Evolutionary conservation across 2,888 invertebrate species (phyloP), one percentile per base, ranked within the genome.

Genomic region (Phragmatobia fuliginosa): DNA sequence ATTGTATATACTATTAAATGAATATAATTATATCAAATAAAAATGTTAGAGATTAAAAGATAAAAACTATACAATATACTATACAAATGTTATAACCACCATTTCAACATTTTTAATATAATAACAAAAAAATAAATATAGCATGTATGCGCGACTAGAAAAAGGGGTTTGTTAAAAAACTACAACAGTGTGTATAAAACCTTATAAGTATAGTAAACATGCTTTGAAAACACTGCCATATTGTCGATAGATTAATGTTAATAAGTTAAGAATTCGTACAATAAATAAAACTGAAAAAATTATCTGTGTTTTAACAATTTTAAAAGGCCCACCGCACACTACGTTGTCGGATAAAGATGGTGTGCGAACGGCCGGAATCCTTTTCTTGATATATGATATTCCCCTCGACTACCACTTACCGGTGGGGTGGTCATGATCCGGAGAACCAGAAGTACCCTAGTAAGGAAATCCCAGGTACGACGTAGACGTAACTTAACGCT

Each of bases 171-270:
- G 32, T 45, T 21, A 16, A n/a, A 63, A 32, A 59, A 31, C 18
- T 32, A 11, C 25, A 25, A 31, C n/a, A 31, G 52, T 52, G 66
- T 62, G 64, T 59, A 62, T 63, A 70, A 72, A 72, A 31, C 36
- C 64, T 16, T 56, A 25, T 72, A 60, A 79, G 69, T 76, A 71
- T 62, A 71, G 68, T 73, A 61, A 71, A 65, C 18, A 75, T 74
- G 72, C 72, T 75, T 83, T 75, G 75, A 81, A 73, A 88, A 85
- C 94, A 94, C 94, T 94, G 94, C 94, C 94, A 93, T 88, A 83
- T 64, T 92, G 90, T 94, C 93, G 93, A 92, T 93, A 93, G 87
- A 87, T 83, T 89, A 84, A 84, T 84, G 79, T 76, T 85, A 83
- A 79, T 76, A 81, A 81, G 77, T 78, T 81, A 82, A 78, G 79